Evolutionary conservation across 2,797 vertebrate species (phyloP), one percentile per base, ranked within the genome.

Genomic region (Rhinatrema bivittatum): DNA sequence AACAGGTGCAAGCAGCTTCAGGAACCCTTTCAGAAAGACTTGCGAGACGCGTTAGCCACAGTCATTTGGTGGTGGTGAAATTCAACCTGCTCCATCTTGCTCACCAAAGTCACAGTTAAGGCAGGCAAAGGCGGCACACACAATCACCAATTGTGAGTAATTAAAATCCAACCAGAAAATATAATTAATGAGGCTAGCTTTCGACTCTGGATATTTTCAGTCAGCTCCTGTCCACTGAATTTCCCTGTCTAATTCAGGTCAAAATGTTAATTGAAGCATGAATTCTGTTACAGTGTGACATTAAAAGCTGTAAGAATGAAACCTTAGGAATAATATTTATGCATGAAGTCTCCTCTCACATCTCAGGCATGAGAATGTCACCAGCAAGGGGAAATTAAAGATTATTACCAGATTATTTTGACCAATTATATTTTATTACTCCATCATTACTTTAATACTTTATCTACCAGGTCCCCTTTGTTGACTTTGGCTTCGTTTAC

Each of bases 101-200:
- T 49, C 25, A n/a, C 4, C 16, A 39, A 38, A 10, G 37, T 49
- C 44, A 38, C 28, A 26, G 25, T 13, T 9, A 17, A 28, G n/a
- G 24, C 1, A n/a, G 25, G 26, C 16, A 31, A 25, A 17, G 35
- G 18, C 2, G 36, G 29, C 7, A 25, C 10, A 25, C 10, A 10
- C 42, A 25, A 14, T 23, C 35, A 40, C 28, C 5, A 10, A 43
- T 39, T 29, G 42, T 5, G 7, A 25, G 26, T 35, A 32, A 50
- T 62, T 46, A 56, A 34, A 36, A 5, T 14, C 36, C 47, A 14
- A 48, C 34, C 39, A 33, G 44, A 22, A 23, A 21, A 38, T 25
- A 9, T 23, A 15, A 38, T 42, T 39, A 43, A 32, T 12, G 7
- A 23, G 23, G 43, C 29, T 35, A 22, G 25, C 14, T 9, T 21